phyloP scores from a whole-genome alignment of 2,113 vertebrate genomes.

The Solea solea region DNA sequence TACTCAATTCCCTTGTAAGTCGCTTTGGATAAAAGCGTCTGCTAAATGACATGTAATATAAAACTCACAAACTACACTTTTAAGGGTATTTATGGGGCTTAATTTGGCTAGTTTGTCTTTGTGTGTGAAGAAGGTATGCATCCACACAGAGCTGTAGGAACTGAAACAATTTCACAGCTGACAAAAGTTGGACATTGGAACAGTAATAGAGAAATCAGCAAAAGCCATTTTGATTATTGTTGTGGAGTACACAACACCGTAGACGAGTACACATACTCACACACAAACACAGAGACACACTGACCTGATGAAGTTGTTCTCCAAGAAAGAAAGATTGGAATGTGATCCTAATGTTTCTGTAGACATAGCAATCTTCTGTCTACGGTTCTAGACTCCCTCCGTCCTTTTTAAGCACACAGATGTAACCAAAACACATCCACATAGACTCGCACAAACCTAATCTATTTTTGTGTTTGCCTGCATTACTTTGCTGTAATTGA shows the following conservation, averaged over 20 bases:
- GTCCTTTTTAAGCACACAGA: not conserved
- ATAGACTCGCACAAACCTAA: conserved; percentile 25
- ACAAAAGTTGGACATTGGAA: conserved; percentile 40
- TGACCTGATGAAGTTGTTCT: conserved; percentile 21
- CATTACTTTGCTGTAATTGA: conserved; percentile 39
- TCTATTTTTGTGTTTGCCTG: conserved; percentile 34
- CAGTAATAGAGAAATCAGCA: conserved; percentile 53
- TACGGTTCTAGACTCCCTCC: not conserved
- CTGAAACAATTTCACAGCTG: conserved; percentile 47
- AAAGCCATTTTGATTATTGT: conserved; percentile 53
- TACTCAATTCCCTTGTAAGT: no score
- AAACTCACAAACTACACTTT: no score
- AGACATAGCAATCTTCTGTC: conserved; percentile 33
- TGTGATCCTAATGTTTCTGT: conserved; percentile 45
- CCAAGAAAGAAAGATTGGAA: conserved; percentile 41
- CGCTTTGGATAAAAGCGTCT: no score
- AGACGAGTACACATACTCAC: not conserved
- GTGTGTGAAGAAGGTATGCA: not conserved
- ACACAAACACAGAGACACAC: conserved; percentile 13
- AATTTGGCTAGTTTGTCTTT: not conserved
- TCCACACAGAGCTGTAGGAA: not conserved
- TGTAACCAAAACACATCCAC: not conserved
- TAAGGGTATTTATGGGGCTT: not conserved
- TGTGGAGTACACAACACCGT: conserved; percentile 42
- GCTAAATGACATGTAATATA: no score